Base-by-base conservation (phyloP, 2,797 vertebrate genomes). In the Falco columbarius region DNA sequence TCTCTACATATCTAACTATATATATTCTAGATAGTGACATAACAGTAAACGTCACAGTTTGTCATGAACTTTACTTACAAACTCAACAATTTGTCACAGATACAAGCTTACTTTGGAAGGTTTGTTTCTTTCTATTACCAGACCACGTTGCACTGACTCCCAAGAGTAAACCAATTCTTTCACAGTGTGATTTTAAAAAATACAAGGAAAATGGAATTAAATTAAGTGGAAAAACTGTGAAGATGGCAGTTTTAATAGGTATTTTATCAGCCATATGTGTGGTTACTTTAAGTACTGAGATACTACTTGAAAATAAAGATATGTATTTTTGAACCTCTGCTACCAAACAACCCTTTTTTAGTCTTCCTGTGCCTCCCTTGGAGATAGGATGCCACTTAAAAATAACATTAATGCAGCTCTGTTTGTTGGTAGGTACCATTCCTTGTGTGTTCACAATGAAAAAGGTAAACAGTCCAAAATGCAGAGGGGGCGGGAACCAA, bases 401-500 rank as follows among this genome's bases (percentile, higher is more conserved):
- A 80, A 79, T 21, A 0, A 12, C 29, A 84, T 55, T n/a, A 47
- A 38, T 6, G 7, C 47, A 89, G 20, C 40, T 62, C 32, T 55
- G 14, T 55, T 24, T 87, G 38, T 32, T 55, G 47, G 42, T 29
- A 36, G n/a, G 27, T 71, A 61, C 34, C 44, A 55, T 83, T 74
- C 73, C 23, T 59, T 30, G 16, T 74, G 63, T 79, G 23, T 44
- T 79, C 36, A 91, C 54, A 79, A 0, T 30, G 17, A 65, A 72
- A 71, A 84, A 68, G 29, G 24, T 27, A 36, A 81, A 82, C 55
- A 92, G 17, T 40, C 49, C 27, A 68, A 84, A 86, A 58, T 3
- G 2, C 1, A 7, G 3, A 3, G 9, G 12, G 3, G 2, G 24
- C 17, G 4, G 22, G 3, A 27, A 34, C 13, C 34, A 12, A 30